phyloP scores from a whole-genome alignment of 92 coral and sea anemone species.

The Desmophyllum pertusum region DNA sequence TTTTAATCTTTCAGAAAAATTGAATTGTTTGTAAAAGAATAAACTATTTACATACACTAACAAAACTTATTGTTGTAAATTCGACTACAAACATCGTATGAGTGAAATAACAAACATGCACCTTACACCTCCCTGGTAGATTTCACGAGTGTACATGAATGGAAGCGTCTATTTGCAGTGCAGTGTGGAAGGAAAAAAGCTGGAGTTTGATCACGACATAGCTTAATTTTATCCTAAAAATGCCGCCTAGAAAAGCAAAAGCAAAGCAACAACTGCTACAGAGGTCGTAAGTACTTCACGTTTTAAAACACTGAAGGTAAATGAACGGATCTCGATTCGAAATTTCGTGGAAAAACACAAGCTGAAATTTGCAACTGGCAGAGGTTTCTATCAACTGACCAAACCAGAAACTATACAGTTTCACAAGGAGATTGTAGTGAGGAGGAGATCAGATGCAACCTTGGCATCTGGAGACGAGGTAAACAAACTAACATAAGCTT shows the following conservation, averaged over 20 bases:
- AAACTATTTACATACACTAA: rapidly evolving
- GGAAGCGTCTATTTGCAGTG: background rate
- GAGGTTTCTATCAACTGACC: conserved; percentile 90
- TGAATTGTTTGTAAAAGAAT: background rate
- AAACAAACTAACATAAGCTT: background rate
- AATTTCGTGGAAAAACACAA: conserved; percentile 87
- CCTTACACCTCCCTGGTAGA: conserved; percentile 3
- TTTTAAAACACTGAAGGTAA: conserved; percentile 77
- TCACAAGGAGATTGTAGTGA: conserved; percentile 87
- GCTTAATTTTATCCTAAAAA: conserved; percentile 6
- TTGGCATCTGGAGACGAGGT: conserved; percentile 92
- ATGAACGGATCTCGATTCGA: conserved; percentile 70
- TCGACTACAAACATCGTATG: background rate
- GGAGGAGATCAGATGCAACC: conserved; percentile 80
- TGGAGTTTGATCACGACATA: background rate
- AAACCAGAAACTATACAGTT: conserved; percentile 95
- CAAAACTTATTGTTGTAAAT: too few relatives aligned
- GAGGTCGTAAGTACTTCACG: conserved; percentile 63
- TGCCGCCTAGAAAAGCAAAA: conserved; percentile 79
- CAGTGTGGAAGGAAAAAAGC: background rate
- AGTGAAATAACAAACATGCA: background rate
- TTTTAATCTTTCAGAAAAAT: background rate
- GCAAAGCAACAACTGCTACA: conserved; percentile 56
- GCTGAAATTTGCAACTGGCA: conserved; percentile 83
- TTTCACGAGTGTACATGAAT: background rate